These are phyloP conservation scores for Triops longicaudatus DNA, from an alignment of 1,140 invertebrate species.

Conservation along the genomic window DNA sequence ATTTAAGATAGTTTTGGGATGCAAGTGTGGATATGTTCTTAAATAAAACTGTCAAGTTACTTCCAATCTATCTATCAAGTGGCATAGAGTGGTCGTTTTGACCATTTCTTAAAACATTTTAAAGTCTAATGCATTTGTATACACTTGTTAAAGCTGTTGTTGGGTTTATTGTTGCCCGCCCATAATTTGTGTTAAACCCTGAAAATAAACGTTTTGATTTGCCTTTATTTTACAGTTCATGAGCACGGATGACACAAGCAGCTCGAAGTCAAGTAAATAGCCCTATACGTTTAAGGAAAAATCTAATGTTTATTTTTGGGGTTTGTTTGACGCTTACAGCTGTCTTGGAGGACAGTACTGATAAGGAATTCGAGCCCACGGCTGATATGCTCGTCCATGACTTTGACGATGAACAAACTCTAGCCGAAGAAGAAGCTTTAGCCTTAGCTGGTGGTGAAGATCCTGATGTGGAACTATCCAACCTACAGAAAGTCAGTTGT, in stretches of 20 bases:
- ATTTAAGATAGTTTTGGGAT: background rate
- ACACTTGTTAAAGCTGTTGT: background rate
- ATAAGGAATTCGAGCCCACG: conserved; percentile 58
- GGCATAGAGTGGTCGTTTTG: too few relatives aligned
- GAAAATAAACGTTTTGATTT: background rate
- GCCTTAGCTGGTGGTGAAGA: conserved; percentile 79
- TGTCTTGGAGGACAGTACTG: conserved; percentile 34
- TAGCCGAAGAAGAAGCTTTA: conserved; percentile 92
- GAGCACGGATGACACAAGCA: background rate
- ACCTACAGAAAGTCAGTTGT: conserved; percentile 64
- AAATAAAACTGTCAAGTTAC: too few relatives aligned
- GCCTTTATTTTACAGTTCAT: background rate
- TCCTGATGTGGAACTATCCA: conserved; percentile 76
- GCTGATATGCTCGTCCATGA: conserved; percentile 92
- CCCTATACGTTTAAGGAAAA: background rate
- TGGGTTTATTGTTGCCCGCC: background rate
- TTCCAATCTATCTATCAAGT: too few relatives aligned
- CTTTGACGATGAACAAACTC: conserved; percentile 89
- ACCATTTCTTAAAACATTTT: too few relatives aligned
- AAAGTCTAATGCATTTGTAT: too few relatives aligned
- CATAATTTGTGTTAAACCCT: background rate
- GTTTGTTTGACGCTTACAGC: conserved; percentile 8
- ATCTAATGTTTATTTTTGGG: background rate
- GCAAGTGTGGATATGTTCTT: background rate
- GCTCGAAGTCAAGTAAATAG: conserved; percentile 1